Evolutionary conservation across 2,113 vertebrate genomes (phyloP).

Genomic region (Hemiprocne comata): DNA sequence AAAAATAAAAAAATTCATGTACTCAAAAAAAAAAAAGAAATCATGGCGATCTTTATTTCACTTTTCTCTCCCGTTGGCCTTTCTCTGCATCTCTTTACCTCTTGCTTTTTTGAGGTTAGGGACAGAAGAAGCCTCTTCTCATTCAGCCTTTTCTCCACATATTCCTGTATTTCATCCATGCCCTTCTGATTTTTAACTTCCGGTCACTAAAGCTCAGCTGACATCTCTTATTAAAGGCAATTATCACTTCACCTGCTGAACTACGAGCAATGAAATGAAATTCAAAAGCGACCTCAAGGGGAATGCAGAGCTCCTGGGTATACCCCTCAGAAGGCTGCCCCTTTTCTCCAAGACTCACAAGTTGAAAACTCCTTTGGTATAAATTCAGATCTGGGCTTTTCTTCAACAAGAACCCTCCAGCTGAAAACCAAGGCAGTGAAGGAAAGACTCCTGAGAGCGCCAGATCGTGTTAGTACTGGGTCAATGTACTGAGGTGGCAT

Average conservation of each 20-base stretch:
- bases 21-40: neutral
- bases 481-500: neutral
- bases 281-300: neutral
- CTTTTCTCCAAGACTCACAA: neutral
- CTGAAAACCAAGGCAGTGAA: neutral
- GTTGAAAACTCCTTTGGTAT: neutral
- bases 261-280: neutral
- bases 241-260: neutral
- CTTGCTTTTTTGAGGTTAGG: neutral
- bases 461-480: neutral
- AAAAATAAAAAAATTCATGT: conserved; percentile 7
- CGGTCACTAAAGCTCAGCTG: neutral
- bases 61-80: conserved; percentile 25
- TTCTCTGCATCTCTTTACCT: neutral
- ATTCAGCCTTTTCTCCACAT: neutral
- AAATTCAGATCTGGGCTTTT: neutral
- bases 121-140: neutral
- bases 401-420: neutral
- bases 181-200: neutral
- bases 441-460: neutral
- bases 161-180: conserved; percentile 2
- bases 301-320: neutral
- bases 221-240: conserved; percentile 4
- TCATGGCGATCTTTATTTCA: neutral
- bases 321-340: neutral